phyloP scores from a whole-genome alignment of 2,113 vertebrate genomes.

The Toxotes jaculatrix region DNA sequence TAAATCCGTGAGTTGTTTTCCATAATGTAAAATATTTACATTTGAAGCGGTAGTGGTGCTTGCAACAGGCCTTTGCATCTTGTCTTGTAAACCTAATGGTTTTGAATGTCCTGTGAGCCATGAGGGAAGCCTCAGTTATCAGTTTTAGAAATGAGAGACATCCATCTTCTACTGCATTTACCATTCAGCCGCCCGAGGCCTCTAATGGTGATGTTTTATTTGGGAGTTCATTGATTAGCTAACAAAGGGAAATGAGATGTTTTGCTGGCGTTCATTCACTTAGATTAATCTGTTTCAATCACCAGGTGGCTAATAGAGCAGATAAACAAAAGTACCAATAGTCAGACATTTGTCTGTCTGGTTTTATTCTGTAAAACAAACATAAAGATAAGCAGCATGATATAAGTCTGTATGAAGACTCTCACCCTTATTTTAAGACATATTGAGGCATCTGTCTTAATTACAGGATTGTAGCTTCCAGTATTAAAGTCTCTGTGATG shows the following conservation, averaged over 20 bases:
- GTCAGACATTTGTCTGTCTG: constrained; percentile 10
- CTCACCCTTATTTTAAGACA: background rate
- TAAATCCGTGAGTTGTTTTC: background rate
- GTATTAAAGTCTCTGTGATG: background rate
- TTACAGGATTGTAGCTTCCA: background rate
- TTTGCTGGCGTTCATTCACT: constrained; percentile 7
- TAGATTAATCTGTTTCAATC: background rate
- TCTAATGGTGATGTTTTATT: constrained; percentile 16
- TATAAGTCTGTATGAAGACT: background rate
- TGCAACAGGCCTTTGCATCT: background rate
- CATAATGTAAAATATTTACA: no score
- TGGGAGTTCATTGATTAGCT: constrained; percentile 29
- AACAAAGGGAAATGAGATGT: constrained; percentile 17
- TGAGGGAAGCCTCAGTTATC: constrained; percentile 14
- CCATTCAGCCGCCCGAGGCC: background rate
- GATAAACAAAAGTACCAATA: background rate
- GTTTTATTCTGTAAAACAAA: constrained; percentile 5
- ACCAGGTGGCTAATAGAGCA: background rate
- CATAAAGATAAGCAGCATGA: background rate
- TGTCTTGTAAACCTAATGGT: constrained; percentile 8
- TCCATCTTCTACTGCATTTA: constrained; percentile 36
- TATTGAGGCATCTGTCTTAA: constrained; percentile 25
- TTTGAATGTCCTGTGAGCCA: constrained; percentile 9
- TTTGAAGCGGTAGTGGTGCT: background rate
- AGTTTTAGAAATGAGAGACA: constrained; percentile 52